Percentiles rank a stretch among this genome's conserved stretches.
Evolutionary conservation across 2,797 vertebrate species (phyloP).

Genomic region (Melanotaenia maccullochi): DNA sequence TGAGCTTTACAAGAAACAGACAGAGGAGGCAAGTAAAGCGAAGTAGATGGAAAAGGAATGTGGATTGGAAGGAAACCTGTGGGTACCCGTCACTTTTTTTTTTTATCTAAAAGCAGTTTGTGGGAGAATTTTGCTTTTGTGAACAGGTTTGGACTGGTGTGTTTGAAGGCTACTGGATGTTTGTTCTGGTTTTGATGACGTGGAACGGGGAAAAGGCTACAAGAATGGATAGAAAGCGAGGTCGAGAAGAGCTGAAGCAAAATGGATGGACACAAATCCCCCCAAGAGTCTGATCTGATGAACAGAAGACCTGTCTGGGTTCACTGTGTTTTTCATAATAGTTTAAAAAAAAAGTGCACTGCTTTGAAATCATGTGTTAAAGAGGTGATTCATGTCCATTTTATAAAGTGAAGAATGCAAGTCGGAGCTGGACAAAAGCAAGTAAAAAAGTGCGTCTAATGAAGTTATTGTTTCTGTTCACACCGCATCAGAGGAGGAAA

Average conservation of each 20-base stretch:
- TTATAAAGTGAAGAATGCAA: constrained; percentile 47
- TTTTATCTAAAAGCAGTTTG: constrained; percentile 41
- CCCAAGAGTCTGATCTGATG: constrained; percentile 64
- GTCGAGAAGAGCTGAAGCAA: constrained; percentile 56
- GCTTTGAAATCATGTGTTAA: constrained; percentile 58
- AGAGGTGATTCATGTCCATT: constrained; percentile 35
- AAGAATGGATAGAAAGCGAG: constrained; percentile 23
- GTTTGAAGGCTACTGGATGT: constrained; percentile 70
- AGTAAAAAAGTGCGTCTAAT: constrained; percentile 41
- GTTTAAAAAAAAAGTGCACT: constrained; percentile 51
- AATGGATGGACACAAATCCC: constrained; percentile 38
- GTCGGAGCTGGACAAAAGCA: constrained; percentile 48
- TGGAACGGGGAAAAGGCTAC: constrained; percentile 20
- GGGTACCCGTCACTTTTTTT: constrained; percentile 14
- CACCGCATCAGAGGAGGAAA: constrained; percentile 37
- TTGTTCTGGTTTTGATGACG: constrained; percentile 49
- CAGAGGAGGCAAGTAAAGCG: constrained; percentile 57
- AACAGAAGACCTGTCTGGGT: constrained; percentile 69
- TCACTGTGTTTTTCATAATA: constrained; percentile 69
- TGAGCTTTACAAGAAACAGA: constrained; percentile 52
- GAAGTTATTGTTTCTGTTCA: constrained; percentile 34
- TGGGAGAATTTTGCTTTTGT: constrained; percentile 40
- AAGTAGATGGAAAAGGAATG: constrained; percentile 59
- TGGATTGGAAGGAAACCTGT: constrained; percentile 60
- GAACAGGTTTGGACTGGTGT: constrained; percentile 63